Base-by-base conservation (phyloP, 2,797 vertebrate genomes). In the Lithobates pipiens region DNA sequence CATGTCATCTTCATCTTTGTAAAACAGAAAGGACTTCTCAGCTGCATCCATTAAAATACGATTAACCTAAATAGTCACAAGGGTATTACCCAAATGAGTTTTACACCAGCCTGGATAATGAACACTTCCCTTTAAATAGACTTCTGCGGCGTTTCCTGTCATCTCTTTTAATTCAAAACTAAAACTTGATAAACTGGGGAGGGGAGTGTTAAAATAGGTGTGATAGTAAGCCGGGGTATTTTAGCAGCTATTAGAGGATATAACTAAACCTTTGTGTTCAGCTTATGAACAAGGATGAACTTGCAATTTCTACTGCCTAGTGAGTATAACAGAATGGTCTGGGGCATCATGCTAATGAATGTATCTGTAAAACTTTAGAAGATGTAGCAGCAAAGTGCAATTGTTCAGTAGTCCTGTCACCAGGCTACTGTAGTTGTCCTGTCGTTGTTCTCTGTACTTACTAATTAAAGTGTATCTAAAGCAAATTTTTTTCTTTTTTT, bases 151-250 rank as follows among this genome's bases (percentile, higher is more conserved):
- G 67, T 57, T 83, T 83, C 82, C 72, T 83, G 71, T 29, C 63
- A 76, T 18, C 5, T 46, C 34, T 13, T 73, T 76, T 6, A 69
- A 23, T 32, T 83, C 50, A 69, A 61, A 71, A 84, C 29, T 74
- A 61, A 15, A 36, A 11, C 15, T 44, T 61, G 15, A 61, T 77
- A 77, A 23, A 42, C 39, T 54, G 10, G 83, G 83, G 75, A 65
- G 83, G 50, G 61, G 68, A 78, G 77, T 80, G 83, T 74, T 63
- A 85, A 72, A 67, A 79, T 85, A 80, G 70, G 83, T 80, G 83
- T 85, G 36, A 80, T 84, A 70, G 23, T 54, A 16, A 75, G 57
- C 10, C n/a, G 23, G 16, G 4, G 21, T 29, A 25, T 81, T 36
- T 25, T 54, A 5, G 21, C 39, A 50, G 18, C n/a, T n/a, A 71